Base-by-base conservation (phyloP, 2,113 vertebrate species). In the Sphyrna mokarran region DNA sequence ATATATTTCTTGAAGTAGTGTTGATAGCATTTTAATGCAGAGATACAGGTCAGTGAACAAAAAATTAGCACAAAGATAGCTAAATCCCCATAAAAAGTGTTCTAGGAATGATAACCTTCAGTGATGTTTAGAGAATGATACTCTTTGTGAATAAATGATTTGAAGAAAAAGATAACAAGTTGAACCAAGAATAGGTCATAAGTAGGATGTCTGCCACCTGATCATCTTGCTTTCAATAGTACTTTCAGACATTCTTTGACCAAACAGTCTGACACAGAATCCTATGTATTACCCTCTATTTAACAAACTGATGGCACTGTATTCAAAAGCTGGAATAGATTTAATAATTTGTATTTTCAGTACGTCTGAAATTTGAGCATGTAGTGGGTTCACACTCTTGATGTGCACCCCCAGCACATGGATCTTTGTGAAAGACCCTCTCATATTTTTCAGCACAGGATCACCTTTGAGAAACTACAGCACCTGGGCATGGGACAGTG, bases 401-500 rank as follows among this genome's bases (percentile, higher is more conserved):
- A 89, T 20, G 58, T 29, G 29, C 54, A 63, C 87, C 63, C 58
- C 54, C 58, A 63, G 9, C 29, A 6, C 33, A 63, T 63, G 61
- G 37, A 93, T 66, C 89, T 93, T 68, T 93, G 58, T 33, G 58
- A 63, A 63, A n/a, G 20, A 33, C 13, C 13, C 14, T 9, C 58
- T 91, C 33, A 83, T 66, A 93, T 33, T 66, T 93, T 91, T 93
- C 89, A 93, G 61, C 89, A 93, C 20, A 10, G 14, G n/a, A 91
- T 61, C 23, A 91, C 37, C 11, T 70, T 72, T 18, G 40, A 95
- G 40, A 72, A 72, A 22, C 69, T 33, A 29, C 94, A 83, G 95
- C 98, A 99, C 99, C 99, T 98, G 99, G 99, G 95, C 99, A 99
- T 69, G 99, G 99, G 1, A 99, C 98, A 13, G 97, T 98, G 94